Evolutionary conservation across 1,140 invertebrate genomes (phyloP).

Genomic region (Caerostris darwini): DNA sequence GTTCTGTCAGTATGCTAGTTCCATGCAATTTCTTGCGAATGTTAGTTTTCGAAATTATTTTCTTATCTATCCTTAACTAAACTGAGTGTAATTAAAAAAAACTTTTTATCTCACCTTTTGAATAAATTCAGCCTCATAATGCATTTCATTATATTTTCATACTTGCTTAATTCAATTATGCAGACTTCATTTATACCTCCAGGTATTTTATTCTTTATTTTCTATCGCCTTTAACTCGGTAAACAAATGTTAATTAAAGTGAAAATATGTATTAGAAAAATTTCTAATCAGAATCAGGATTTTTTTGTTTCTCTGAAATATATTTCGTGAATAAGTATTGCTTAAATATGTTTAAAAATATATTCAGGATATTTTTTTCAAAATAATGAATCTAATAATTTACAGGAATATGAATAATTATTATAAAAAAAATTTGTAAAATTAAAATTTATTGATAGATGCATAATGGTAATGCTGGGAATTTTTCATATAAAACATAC

Average conservation of each 20-base stretch:
- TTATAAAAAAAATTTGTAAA: too few species aligned
- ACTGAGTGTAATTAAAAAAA: conserved; percentile 33
- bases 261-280: neutral
- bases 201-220: neutral
- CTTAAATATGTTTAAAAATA: neutral
- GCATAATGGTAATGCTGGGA: too few species aligned
- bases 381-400: too few species aligned
- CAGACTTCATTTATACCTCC: conserved; percentile 34
- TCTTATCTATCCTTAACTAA: conserved; percentile 49
- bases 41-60: conserved; percentile 10
- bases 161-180: conserved; percentile 15
- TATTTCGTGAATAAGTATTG: neutral
- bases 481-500: too few species aligned
- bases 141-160: conserved; percentile 35
- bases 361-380: too few species aligned
- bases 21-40: neutral
- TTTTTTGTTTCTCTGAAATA: neutral
- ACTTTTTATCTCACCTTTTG: conserved; percentile 18
- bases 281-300: neutral
- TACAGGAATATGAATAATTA: too few species aligned
- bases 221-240: neutral
- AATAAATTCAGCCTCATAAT: neutral
- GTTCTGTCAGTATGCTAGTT: neutral
- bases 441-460: too few species aligned
- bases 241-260: conserved; percentile 42